A percentile compares a stretch with the other conserved stretches of the same genome.
Evolutionary conservation across 2,888 invertebrate genomes (phyloP).

Genomic region (Limnephilus lunatus): DNA sequence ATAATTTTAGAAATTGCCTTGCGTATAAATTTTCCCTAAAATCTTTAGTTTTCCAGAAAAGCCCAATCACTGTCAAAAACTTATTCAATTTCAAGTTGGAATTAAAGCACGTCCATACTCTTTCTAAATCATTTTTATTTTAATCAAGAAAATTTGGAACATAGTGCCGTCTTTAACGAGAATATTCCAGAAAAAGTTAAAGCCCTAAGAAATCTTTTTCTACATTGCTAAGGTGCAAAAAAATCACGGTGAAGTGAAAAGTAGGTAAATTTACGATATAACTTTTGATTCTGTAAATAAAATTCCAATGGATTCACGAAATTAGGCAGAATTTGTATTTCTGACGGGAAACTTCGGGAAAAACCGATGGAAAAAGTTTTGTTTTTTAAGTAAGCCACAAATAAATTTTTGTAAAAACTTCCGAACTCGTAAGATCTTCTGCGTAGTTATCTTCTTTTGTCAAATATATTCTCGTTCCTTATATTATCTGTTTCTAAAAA

Average conservation of each 20-base stretch:
- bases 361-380: background rate
- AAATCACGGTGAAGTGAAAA: background rate
- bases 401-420: background rate
- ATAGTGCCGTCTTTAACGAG: background rate
- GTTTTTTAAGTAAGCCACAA: background rate
- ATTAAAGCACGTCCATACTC: background rate
- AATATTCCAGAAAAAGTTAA: background rate
- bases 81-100: background rate
- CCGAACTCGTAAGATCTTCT: background rate
- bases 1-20: too few species aligned
- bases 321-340: background rate
- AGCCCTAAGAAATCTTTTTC: background rate
- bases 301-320: background rate
- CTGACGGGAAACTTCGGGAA: background rate
- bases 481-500: too few species aligned
- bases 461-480: background rate
- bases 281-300: background rate
- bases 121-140: background rate
- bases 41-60: background rate
- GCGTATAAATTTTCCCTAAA: background rate
- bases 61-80: background rate
- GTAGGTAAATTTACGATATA: background rate
- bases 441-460: background rate
- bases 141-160: background rate
- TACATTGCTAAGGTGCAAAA: background rate